Evolutionary conservation across 2,113 vertebrate genomes (phyloP), one percentile per base, ranked within the genome.

Genomic region (Chaetops frenatus): DNA sequence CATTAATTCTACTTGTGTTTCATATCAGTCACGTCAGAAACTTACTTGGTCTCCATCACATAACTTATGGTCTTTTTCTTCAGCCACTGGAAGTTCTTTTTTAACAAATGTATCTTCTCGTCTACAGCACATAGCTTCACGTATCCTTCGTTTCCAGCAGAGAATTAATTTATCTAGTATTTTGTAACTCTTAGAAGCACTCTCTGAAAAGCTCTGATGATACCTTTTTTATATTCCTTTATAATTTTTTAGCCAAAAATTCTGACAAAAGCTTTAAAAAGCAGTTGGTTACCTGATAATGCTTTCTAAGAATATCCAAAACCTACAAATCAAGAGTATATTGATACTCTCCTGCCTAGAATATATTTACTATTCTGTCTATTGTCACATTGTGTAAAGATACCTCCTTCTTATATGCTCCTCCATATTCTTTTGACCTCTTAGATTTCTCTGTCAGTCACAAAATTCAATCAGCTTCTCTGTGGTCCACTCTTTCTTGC

Each of bases 321-420:
- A 8, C 3, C 0, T 1, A 2, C 3, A n/a, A 64, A 51, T n/a
- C 56, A 73, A 45, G 8, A 36, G 9, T 36, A 8, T 60, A 36
- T 82, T 70, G 15, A 50, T 65, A 58, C 5, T 54, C 7, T 45
- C 12, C 9, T 54, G 17, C 11, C 20, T 61, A 35, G 5, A 33
- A 13, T 62, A 21, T 40, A 24, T 58, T 94, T 60, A 28, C 11
- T 51, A 3, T 15, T 69, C 3, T 64, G 40, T 47, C 40, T 73
- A 73, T 60, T 72, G 15, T 56, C 22, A 72, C 22, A 40, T 6
- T 40, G 3, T 22, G 14, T 85, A 21, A 27, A 54, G 10, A 44
- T 19, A 38, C 1, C 3, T 16, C 12, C 40, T 45, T 66, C 35
- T 50, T 40, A 22, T 29, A 72, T 44, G 3, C 33, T 48, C 21